Conservation (phyloP, 1,140 invertebrate species). For the Dinothrombium tinctorium region DNA sequence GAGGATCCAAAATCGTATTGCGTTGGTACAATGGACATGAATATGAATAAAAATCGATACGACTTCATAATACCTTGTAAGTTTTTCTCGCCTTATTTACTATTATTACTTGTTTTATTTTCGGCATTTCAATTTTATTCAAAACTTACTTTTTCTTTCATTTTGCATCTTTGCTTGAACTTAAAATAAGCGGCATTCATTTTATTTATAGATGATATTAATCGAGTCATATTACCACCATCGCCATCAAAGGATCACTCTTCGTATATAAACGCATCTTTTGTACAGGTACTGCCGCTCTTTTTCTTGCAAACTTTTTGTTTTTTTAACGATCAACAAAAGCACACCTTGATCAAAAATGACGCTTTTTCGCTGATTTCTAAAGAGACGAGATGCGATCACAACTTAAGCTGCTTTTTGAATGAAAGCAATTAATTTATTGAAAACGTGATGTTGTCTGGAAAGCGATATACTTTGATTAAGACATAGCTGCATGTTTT, state of each 20-base stretch:
- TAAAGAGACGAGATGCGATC: too few species aligned
- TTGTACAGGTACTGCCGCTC: slow-evolving; percentile 46
- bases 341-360: too few species aligned
- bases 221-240: slow-evolving; percentile 59
- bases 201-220: slow-evolving; percentile 43
- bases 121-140: background rate
- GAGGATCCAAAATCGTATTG: slow-evolving; percentile 56
- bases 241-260: slow-evolving; percentile 57
- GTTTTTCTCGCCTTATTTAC: slow-evolving; percentile 9
- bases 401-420: too few species aligned
- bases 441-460: too few species aligned
- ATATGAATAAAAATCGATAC: slow-evolving; percentile 62
- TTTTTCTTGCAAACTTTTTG: background rate
- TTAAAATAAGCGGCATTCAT: too few species aligned
- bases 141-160: background rate
- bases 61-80: slow-evolving; percentile 57
- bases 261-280: slow-evolving; percentile 90
- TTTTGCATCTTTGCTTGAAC: background rate
- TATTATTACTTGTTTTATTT: slow-evolving; percentile 1
- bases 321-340: background rate
- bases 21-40: slow-evolving; percentile 54
- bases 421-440: too few species aligned
- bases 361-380: too few species aligned
- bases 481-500: too few species aligned
- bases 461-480: too few species aligned